Evolutionary conservation across 1,140 invertebrate genomes (phyloP).

Genomic region (Lordiphosa stackelbergi): DNA sequence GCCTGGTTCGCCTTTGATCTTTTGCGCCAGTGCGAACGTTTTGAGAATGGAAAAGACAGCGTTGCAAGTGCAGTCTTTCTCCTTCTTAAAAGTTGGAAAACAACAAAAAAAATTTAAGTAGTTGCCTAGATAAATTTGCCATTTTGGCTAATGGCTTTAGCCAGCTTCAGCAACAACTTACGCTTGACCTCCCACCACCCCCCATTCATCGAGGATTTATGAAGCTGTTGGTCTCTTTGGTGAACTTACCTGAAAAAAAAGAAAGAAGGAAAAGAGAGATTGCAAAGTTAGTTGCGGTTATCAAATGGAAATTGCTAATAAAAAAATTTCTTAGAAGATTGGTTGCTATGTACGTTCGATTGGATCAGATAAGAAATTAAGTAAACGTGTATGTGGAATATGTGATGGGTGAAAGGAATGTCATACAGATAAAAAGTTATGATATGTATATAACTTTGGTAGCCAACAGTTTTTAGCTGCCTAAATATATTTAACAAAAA

Average conservation of each 20-base stretch:
- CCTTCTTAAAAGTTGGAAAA: background rate
- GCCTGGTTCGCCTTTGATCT: constrained; percentile 7
- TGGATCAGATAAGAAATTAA: constrained; percentile 14
- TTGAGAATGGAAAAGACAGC: constrained; percentile 29
- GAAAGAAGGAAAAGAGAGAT: constrained; percentile 16
- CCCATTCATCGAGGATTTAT: constrained; percentile 7
- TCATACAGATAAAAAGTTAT: too few relatives aligned
- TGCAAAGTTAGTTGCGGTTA: constrained; percentile 32
- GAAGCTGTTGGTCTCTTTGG: constrained; percentile 3
- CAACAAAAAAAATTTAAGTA: constrained; percentile 18
- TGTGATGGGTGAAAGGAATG: too few relatives aligned
- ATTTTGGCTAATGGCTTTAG: constrained; percentile 36
- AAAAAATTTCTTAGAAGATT: constrained; percentile 23
- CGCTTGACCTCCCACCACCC: constrained; percentile 20
- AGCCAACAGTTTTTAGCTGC: too few relatives aligned
- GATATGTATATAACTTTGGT: too few relatives aligned
- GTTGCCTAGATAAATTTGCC: constrained; percentile 43
- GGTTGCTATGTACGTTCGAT: constrained; percentile 17
- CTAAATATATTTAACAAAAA: too few relatives aligned
- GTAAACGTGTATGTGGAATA: constrained; percentile 1
- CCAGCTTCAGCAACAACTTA: constrained; percentile 29
- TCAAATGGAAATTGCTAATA: constrained; percentile 20
- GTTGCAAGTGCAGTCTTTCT: constrained; percentile 14
- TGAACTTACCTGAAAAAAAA: constrained; percentile 56
- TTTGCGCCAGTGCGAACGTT: constrained; percentile 5